Conservation (phyloP, 2,113 vertebrate species). For the Amblyopsis rosae region DNA sequence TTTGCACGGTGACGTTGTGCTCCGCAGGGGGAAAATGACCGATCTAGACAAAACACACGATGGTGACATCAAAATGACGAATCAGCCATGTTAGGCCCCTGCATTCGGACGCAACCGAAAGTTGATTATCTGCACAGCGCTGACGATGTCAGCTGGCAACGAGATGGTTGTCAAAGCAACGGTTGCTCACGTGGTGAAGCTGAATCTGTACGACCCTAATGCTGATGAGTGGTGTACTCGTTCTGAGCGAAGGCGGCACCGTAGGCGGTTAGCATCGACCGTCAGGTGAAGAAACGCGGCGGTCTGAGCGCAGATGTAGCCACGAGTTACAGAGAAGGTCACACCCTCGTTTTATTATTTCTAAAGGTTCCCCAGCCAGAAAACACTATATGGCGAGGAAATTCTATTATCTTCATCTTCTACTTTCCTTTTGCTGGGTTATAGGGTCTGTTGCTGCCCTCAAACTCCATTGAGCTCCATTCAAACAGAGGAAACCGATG, state of each 20-base stretch:
- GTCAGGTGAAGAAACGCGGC: no score
- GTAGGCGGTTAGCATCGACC: no score
- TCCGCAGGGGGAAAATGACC: background rate
- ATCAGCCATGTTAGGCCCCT: background rate
- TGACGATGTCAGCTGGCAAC: no score
- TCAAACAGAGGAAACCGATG: conserved; percentile 25
- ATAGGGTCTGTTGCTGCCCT: conserved; percentile 9
- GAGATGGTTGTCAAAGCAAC: no score
- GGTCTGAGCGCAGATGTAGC: background rate
- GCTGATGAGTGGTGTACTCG: no score
- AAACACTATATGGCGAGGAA: conserved; percentile 14
- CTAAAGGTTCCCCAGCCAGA: background rate
- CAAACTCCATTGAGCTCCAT: background rate
- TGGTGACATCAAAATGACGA: background rate
- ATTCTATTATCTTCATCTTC: conserved; percentile 12
- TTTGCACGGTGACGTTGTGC: no score
- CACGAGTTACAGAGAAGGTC: background rate
- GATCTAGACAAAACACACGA: background rate
- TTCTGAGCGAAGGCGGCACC: no score
- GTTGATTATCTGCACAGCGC: no score
- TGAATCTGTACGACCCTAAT: no score
- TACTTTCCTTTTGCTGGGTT: background rate
- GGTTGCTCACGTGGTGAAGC: no score
- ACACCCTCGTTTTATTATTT: background rate
- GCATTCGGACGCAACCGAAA: no score